Conservation (phyloP, 1,140 invertebrate species). For the Pogonognathellus flavescens region DNA sequence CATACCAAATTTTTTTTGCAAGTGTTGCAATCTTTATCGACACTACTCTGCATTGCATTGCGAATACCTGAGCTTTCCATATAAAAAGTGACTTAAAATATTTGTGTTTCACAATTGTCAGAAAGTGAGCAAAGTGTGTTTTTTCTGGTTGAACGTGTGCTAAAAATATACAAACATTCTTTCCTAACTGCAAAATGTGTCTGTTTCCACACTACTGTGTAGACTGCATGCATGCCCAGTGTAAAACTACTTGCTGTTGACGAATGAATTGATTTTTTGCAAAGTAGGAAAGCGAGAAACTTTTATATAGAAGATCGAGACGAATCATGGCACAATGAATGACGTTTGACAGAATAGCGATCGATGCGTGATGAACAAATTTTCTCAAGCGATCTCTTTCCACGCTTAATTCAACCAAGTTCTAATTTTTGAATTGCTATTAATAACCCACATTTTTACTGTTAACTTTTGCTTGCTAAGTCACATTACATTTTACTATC, state of each 20-base stretch:
- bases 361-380: constrained; percentile 42
- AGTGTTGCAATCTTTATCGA: no score
- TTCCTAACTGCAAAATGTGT: no score
- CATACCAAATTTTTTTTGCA: no score
- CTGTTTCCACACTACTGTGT: no score
- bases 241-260: no score
- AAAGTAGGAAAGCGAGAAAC: constrained; percentile 39
- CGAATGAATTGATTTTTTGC: constrained; percentile 14
- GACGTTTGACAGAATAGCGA: constrained; percentile 44
- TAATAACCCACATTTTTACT: constrained; percentile 42
- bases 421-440: constrained; percentile 13
- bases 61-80: no score
- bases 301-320: constrained; percentile 2
- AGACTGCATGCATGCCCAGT: not conserved
- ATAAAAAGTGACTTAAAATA: no score
- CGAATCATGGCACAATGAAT: constrained; percentile 38
- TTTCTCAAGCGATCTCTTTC: constrained; percentile 41
- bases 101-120: no score
- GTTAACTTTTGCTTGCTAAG: not conserved
- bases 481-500: not conserved
- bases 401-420: constrained; percentile 21
- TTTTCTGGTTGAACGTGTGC: no score
- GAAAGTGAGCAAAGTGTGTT: no score
- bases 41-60: no score
- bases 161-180: no score